Percentiles rank a stretch among this genome's conserved stretches.
These are phyloP conservation scores for Erpetoichthys calabaricus DNA, from an alignment of 2,797 vertebrate species.

Conservation along the genomic window DNA sequence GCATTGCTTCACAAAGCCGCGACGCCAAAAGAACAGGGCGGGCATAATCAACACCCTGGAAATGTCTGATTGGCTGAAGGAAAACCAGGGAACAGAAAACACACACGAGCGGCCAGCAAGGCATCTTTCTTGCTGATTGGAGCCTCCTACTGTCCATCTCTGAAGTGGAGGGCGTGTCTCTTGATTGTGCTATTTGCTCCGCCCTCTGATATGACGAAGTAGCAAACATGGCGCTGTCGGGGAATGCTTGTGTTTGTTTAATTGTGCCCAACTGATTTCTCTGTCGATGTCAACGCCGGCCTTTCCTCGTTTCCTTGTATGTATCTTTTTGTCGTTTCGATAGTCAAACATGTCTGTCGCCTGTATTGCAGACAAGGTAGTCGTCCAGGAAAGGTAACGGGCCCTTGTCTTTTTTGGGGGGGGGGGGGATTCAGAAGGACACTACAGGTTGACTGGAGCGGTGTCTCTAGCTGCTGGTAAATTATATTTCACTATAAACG, in stretches of 20 bases:
- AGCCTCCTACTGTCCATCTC: too few species aligned
- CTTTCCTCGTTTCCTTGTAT: background rate
- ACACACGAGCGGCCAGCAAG: too few species aligned
- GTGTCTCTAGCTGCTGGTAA: too few species aligned
- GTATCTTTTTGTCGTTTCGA: background rate
- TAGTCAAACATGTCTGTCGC: slow-evolving; percentile 10
- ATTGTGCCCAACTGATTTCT: slow-evolving; percentile 20
- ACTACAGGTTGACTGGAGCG: too few species aligned
- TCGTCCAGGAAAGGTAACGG: slow-evolving; percentile 20
- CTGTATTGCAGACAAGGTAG: slow-evolving; percentile 18
- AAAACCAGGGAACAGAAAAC: too few species aligned
- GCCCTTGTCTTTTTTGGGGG: slow-evolving; percentile 17
- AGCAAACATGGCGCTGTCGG: slow-evolving; percentile 54
- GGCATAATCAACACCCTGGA: too few species aligned
- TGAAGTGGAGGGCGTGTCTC: too few species aligned
- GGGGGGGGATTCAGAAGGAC: slow-evolving; percentile 12
- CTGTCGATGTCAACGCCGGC: slow-evolving; percentile 7
- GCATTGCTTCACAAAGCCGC: too few species aligned
- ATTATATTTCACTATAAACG: too few species aligned
- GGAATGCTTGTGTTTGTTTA: slow-evolving; percentile 36
- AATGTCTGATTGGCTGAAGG: too few species aligned
- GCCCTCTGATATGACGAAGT: slow-evolving; percentile 32
- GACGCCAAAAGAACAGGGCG: too few species aligned
- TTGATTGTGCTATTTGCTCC: slow-evolving; percentile 9
- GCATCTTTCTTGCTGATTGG: too few species aligned